Evolutionary conservation across 1,140 invertebrate genomes (phyloP).

Genomic region (Thaumetopoea pityocampa): DNA sequence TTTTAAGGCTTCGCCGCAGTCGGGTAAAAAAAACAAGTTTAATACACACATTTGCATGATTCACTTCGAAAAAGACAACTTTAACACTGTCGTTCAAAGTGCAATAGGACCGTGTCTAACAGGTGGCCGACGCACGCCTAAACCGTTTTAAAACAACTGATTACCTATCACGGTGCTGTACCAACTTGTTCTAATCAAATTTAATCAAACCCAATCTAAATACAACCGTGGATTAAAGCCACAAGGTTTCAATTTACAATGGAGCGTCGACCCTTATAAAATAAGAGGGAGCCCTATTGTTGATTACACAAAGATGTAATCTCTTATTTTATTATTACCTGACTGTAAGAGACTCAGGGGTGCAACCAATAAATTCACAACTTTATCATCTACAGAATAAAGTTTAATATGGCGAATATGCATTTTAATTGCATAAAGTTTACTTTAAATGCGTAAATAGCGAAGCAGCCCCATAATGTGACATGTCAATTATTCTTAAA

Average conservation of each 20-base stretch:
- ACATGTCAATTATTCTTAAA: constrained; percentile 17
- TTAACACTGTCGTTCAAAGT: constrained; percentile 7
- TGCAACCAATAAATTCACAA: constrained; percentile 22
- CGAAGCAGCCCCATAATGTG: constrained; percentile 10
- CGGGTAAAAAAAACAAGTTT: no score
- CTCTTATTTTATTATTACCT: constrained; percentile 70
- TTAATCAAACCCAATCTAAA: constrained; percentile 19
- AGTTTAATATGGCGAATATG: constrained; percentile 5
- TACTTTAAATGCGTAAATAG: constrained; percentile 19
- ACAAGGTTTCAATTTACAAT: constrained; percentile 35
- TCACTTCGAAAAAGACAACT: no score
- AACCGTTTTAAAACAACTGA: constrained; percentile 50
- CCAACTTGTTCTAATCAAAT: constrained; percentile 54
- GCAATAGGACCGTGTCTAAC: constrained; percentile 24
- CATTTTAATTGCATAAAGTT: constrained; percentile 12
- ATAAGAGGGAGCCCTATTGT: constrained; percentile 64
- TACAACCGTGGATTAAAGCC: constrained; percentile 13
- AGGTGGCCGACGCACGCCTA: constrained; percentile 35
- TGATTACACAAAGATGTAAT: constrained; percentile 69
- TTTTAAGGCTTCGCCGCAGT: no score
- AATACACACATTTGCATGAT: no score
- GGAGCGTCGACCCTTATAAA: constrained; percentile 44
- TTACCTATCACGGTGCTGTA: constrained; percentile 56
- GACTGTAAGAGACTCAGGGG: constrained; percentile 39
- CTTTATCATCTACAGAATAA: constrained; percentile 16